A percentile compares a stretch with the other conserved stretches of the same genome.
Conservation (phyloP, 2,797 vertebrate species). For the Austrolebias charrua region DNA sequence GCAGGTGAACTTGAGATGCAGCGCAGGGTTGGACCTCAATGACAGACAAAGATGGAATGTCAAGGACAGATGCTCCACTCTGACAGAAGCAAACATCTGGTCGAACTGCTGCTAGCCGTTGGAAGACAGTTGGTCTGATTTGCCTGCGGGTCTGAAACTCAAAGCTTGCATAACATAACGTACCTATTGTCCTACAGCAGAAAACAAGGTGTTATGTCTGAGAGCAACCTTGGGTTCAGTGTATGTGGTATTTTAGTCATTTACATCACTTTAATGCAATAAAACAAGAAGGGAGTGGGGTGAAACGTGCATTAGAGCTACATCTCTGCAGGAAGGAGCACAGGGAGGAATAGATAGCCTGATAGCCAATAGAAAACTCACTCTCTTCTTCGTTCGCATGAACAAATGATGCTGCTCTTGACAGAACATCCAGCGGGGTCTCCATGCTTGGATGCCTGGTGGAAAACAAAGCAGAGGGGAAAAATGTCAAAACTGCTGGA, state of each 20-base stretch:
- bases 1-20: neutral
- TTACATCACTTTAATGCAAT: slow-evolving; percentile 17
- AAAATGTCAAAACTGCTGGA: slow-evolving; percentile 7
- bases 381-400: slow-evolving; percentile 97
- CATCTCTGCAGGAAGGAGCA: neutral
- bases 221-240: slow-evolving; percentile 39
- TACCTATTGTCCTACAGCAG: slow-evolving; percentile 48
- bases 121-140: slow-evolving; percentile 59
- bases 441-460: slow-evolving; percentile 90
- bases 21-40: neutral
- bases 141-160: slow-evolving; percentile 57
- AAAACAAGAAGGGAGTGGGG: neutral
- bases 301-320: neutral
- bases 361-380: slow-evolving; percentile 77
- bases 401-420: slow-evolving; percentile 95
- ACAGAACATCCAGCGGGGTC: slow-evolving; percentile 97
- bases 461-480: slow-evolving; percentile 59
- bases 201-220: slow-evolving; percentile 33
- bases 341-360: neutral
- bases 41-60: slow-evolving; percentile 6
- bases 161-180: slow-evolving; percentile 51
- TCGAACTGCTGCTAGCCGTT: slow-evolving; percentile 48
- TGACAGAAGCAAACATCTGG: slow-evolving; percentile 36
- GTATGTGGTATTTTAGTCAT: slow-evolving; percentile 11
- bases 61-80: slow-evolving; percentile 20